Evolutionary conservation across 2,797 vertebrate species (phyloP).

Genomic region (Paedocypris micromegethes): DNA sequence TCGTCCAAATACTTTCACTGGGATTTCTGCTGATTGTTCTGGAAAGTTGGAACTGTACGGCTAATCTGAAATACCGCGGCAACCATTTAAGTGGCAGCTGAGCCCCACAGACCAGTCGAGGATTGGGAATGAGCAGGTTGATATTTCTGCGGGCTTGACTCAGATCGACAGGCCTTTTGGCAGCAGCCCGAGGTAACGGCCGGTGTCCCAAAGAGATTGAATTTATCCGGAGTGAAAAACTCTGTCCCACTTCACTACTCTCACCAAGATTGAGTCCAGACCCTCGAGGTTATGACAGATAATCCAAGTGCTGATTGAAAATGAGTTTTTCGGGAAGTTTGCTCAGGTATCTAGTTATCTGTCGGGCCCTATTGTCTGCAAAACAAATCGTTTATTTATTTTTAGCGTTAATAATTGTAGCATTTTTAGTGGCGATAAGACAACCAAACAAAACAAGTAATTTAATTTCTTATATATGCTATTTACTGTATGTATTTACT

Average conservation of each 20-base stretch:
- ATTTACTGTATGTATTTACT: too few relatives aligned
- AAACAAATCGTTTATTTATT: too few relatives aligned
- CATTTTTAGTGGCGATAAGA: too few relatives aligned
- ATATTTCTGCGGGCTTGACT: conserved; percentile 9
- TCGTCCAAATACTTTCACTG: neutral
- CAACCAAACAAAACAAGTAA: too few relatives aligned
- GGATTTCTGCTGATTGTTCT: conserved; percentile 7
- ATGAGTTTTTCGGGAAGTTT: conserved; percentile 57
- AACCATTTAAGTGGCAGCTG: conserved; percentile 11
- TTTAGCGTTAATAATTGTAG: too few relatives aligned
- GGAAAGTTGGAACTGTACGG: conserved; percentile 6
- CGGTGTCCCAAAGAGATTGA: conserved; percentile 62
- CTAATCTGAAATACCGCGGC: conserved; percentile 4
- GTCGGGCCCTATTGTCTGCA: too few relatives aligned
- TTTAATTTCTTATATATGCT: too few relatives aligned
- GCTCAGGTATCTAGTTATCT: conserved; percentile 5
- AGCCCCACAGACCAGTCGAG: conserved; percentile 7
- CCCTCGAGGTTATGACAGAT: conserved; percentile 65
- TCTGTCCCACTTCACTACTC: conserved; percentile 64
- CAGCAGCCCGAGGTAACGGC: conserved; percentile 51
- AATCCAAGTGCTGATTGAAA: conserved; percentile 71
- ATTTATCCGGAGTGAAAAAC: conserved; percentile 68
- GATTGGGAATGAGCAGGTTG: conserved; percentile 11
- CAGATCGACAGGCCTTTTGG: conserved; percentile 37
- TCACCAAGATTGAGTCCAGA: conserved; percentile 68